phyloP scores from a whole-genome alignment of 2,888 invertebrate genomes.

The Epiblema foenella region DNA sequence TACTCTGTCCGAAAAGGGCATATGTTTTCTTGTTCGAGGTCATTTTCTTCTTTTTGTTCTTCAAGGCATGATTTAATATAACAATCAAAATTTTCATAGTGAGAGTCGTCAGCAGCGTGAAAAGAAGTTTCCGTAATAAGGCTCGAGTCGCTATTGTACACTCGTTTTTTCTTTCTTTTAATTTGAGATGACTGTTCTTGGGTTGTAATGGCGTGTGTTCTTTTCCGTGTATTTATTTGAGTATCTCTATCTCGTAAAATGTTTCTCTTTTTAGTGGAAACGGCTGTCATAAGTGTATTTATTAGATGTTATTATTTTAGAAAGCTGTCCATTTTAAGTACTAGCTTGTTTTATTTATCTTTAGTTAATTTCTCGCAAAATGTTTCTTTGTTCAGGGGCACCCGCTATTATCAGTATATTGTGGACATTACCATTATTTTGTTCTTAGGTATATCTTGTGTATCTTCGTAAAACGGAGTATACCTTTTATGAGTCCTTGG shows the following conservation, averaged over 20 bases:
- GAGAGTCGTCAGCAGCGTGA: constrained; percentile 3
- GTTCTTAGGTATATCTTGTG: too few relatives aligned
- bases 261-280: neutral
- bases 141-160: neutral
- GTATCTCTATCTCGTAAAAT: constrained; percentile 1
- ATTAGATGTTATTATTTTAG: too few relatives aligned
- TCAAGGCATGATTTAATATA: constrained; percentile 11
- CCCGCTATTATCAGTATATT: too few relatives aligned
- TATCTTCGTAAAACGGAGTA: too few relatives aligned
- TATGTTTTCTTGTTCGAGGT: constrained; percentile 17
- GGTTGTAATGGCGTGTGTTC: neutral
- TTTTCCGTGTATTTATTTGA: neutral
- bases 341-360: too few relatives aligned
- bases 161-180: constrained; percentile 9
- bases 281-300: neutral
- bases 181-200: constrained; percentile 1
- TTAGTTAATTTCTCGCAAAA: too few relatives aligned
- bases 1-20: too few relatives aligned
- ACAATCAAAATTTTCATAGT: constrained; percentile 10
- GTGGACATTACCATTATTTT: too few relatives aligned
- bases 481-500: too few relatives aligned
- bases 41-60: constrained; percentile 12
- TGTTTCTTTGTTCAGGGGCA: too few relatives aligned
- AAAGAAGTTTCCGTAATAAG: neutral
- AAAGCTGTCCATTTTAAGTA: too few relatives aligned